These are phyloP conservation scores for Agrypnia vestita DNA, from an alignment of 1,140 invertebrate genomes.

Conservation along the genomic window DNA sequence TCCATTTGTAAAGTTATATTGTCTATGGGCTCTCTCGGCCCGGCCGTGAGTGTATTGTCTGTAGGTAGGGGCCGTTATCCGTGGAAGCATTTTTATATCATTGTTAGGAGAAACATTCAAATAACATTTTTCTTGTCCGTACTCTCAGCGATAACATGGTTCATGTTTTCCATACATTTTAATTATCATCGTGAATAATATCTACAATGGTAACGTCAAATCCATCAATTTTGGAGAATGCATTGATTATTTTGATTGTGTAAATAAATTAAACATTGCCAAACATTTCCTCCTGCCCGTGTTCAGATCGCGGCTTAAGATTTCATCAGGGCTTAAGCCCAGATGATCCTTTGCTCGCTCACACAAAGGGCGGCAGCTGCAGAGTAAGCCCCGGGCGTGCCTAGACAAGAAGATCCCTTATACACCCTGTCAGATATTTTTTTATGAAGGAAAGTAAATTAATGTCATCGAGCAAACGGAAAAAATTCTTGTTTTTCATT, in stretches of 20 bases:
- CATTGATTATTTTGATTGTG: not conserved
- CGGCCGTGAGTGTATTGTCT: not conserved
- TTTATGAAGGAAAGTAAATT: slow-evolving; percentile 32
- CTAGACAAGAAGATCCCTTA: slow-evolving; percentile 18
- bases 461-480: slow-evolving; percentile 28
- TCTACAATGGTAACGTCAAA: no score
- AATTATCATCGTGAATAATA: no score
- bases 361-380: not conserved
- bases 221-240: no score
- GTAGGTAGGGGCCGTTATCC: not conserved
- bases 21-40: slow-evolving; percentile 13
- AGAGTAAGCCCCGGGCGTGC: slow-evolving; percentile 11
- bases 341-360: slow-evolving; percentile 16
- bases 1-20: slow-evolving; percentile 26
- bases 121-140: no score
- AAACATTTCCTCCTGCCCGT: not conserved
- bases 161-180: no score
- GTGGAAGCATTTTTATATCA: no score
- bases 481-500: not conserved
- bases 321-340: slow-evolving; percentile 37
- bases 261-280: slow-evolving; percentile 24
- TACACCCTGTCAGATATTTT: slow-evolving; percentile 23
- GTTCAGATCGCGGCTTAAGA: slow-evolving; percentile 32
- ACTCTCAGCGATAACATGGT: no score
- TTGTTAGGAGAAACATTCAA: no score